Percentiles rank a stretch among this genome's conserved stretches.
Conservation (phyloP, 2,113 vertebrate species). For the Micronisus gabar region DNA sequence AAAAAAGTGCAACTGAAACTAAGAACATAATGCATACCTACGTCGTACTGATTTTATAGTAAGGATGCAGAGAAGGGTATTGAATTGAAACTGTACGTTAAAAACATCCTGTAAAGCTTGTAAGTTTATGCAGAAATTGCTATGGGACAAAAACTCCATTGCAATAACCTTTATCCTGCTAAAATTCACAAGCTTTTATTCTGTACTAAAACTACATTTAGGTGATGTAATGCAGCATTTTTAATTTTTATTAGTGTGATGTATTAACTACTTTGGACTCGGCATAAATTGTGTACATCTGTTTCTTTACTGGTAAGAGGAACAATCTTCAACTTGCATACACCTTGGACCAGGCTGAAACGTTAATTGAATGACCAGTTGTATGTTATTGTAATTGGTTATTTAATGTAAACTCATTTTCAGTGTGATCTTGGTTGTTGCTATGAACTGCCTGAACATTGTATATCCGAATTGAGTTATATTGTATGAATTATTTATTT, state of each 20-base stretch:
- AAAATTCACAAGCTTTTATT: slow-evolving; percentile 4
- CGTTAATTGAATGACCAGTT: slow-evolving; percentile 34
- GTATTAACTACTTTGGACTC: slow-evolving; percentile 2
- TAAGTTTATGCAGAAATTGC: background rate
- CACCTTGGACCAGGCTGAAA: slow-evolving; percentile 49
- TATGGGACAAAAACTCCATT: background rate
- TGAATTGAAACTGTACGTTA: background rate
- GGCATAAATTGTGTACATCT: background rate
- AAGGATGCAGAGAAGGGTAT: background rate
- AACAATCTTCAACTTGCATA: slow-evolving; percentile 37
- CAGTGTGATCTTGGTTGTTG: slow-evolving; percentile 44
- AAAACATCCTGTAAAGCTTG: background rate
- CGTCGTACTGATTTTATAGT: background rate
- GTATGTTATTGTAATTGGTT: slow-evolving; percentile 64
- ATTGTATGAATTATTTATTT: slow-evolving; percentile 82
- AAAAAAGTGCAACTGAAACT: background rate
- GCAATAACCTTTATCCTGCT: background rate
- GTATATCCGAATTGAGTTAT: slow-evolving; percentile 68
- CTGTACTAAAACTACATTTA: slow-evolving; percentile 12
- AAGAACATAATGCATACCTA: background rate
- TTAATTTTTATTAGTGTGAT: background rate
- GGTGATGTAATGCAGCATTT: background rate
- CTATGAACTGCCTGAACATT: slow-evolving; percentile 54
- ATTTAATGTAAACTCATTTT: slow-evolving; percentile 64
- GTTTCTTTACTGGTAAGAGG: slow-evolving; percentile 8